Evolutionary conservation across 2,797 vertebrate species (phyloP), one percentile per base, ranked within the genome.

Genomic region (Gymnoscopelus braueri): DNA sequence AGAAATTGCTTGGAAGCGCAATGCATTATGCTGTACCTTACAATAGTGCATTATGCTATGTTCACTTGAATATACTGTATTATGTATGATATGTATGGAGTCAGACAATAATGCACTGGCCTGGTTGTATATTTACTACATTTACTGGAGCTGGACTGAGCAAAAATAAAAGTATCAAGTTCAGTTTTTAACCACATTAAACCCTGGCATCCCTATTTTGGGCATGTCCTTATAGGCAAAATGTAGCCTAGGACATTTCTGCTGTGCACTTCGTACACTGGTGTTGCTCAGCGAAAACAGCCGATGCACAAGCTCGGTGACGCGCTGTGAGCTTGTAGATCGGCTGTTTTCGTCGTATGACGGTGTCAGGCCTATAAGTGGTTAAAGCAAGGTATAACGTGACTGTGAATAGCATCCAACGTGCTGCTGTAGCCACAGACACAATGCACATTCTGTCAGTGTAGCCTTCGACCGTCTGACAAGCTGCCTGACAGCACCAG

Each of bases 391-490:
- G 39, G 8, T 44, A 44, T 44, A 10, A 44, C 39, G 39, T 44
- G 39, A 44, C 39, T 44, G 39, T 44, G 39, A 44, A 44, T 44
- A 8, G 8, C 39, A 44, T 10, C 39, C 39, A 44, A 10, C 39
- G 39, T 44, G 32, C 32, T 35, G 32, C 32, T 35, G 39, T 10
- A 44, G 39, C 8, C 26, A 29, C 26, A 29, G 26, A 29, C 39
- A 44, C 39, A 44, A 9, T 44, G 39, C 9, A 44, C 39, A 44
- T 44, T 44, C 39, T 44, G 8, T 69, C 58, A 64, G 71, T 64
- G 79, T 75, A 79, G 82, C 81, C 76, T 80, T 69, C 68, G 78
- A 77, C 67, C 12, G 80, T 77, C 72, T 48, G 64, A 65, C 65
- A 70, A 39, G 39, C 65, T 72, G 58, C 53, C 63, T 56, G 63